A percentile compares a stretch with the other conserved stretches of the same genome.
These are phyloP conservation scores for Rhegmatorhina hoffmannsi DNA, from an alignment of 2,113 vertebrate species.

Conservation along the genomic window DNA sequence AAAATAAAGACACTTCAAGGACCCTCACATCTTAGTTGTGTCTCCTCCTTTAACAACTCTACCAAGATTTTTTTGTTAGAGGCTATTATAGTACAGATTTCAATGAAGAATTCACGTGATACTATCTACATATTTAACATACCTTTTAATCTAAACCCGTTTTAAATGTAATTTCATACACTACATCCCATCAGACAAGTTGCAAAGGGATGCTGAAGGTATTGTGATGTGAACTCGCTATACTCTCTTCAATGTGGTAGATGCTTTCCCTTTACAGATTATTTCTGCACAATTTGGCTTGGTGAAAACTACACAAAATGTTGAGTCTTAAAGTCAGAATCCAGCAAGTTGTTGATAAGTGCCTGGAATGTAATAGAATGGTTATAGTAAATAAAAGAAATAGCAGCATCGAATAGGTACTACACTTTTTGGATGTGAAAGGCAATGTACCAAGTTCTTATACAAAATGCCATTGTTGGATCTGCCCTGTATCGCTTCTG, in stretches of 20 bases:
- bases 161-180: neutral
- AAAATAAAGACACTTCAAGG: neutral
- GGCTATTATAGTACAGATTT: neutral
- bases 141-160: neutral
- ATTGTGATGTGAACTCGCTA: neutral
- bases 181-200: neutral
- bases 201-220: neutral
- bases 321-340: neutral
- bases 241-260: neutral
- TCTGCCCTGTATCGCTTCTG: neutral
- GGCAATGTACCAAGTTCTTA: neutral
- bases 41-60: neutral
- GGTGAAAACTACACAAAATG: neutral
- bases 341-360: neutral
- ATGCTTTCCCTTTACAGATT: neutral
- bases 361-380: neutral
- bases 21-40: neutral
- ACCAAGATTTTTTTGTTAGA: neutral
- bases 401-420: accelerated
- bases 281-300: neutral
- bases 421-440: neutral
- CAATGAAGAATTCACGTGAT: neutral
- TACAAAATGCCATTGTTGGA: neutral
- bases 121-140: neutral
- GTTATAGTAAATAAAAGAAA: neutral